These are phyloP conservation scores for Acrocephalus kingi DNA, from an alignment of 2,113 vertebrate genomes.

Conservation along the genomic window DNA sequence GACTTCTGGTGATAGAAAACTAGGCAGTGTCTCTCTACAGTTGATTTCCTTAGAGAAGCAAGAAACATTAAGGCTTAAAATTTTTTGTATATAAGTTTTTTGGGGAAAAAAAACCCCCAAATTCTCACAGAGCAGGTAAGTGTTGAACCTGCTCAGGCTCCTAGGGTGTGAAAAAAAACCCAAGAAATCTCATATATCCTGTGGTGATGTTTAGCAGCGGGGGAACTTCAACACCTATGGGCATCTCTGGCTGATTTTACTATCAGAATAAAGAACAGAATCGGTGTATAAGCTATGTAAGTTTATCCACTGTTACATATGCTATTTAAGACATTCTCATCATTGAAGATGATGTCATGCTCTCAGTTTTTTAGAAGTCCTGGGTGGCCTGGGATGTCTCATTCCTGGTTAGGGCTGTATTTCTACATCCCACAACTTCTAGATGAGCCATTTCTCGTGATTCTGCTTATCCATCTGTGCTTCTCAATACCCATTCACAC, in stretches of 20 bases:
- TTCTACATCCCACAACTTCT: not conserved
- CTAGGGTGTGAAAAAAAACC: not conserved
- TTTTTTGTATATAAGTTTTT: not conserved
- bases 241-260: not conserved
- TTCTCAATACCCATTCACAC: not conserved
- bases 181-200: not conserved
- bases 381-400: not conserved
- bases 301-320: not conserved
- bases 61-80: not conserved
- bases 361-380: not conserved
- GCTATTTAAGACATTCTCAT: not conserved
- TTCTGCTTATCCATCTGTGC: not conserved
- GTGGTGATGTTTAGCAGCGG: conserved; percentile 52
- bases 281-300: not conserved
- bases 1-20: not conserved
- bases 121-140: not conserved
- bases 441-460: not conserved
- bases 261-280: not conserved
- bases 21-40: not conserved
- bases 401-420: not conserved
- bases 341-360: not conserved
- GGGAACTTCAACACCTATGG: conserved; percentile 49
- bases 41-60: not conserved
- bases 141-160: not conserved
- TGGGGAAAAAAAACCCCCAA: fast-evolving